Percentiles rank a stretch among this genome's conserved stretches.
phyloP scores from a whole-genome alignment of 2,888 invertebrate species.

The Erebia aethiops region DNA sequence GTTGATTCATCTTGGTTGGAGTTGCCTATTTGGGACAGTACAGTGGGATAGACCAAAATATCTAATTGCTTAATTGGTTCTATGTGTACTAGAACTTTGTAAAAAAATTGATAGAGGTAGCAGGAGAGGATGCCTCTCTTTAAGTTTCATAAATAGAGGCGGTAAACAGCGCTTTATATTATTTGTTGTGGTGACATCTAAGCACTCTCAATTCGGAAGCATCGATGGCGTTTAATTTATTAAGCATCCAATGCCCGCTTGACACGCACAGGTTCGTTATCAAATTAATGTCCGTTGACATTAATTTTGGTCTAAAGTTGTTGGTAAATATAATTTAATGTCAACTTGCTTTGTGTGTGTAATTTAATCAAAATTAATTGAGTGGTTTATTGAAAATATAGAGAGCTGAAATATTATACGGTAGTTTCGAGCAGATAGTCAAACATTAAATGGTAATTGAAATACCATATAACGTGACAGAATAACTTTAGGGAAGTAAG shows the following conservation, averaged over 20 bases:
- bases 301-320: constrained; percentile 19
- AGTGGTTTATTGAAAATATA: not conserved
- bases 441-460: too few species aligned
- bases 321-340: constrained; percentile 17
- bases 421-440: too few species aligned
- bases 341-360: not conserved
- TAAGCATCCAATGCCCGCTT: constrained; percentile 38
- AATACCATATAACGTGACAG: too few species aligned
- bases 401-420: too few species aligned
- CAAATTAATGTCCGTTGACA: constrained; percentile 35
- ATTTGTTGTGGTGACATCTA: constrained; percentile 51
- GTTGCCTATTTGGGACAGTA: too few species aligned
- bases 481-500: too few species aligned
- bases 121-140: not conserved
- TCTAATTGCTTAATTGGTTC: too few species aligned
- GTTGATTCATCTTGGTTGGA: too few species aligned
- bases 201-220: constrained; percentile 46
- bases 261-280: constrained; percentile 37
- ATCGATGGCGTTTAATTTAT: constrained; percentile 42
- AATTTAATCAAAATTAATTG: not conserved
- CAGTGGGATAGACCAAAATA: too few species aligned
- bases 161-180: constrained; percentile 47
- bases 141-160: constrained; percentile 45
- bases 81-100: not conserved
- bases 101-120: not conserved